Evolutionary conservation across 1,140 invertebrate species (phyloP).

Genomic region (Goniozus legneri): DNA sequence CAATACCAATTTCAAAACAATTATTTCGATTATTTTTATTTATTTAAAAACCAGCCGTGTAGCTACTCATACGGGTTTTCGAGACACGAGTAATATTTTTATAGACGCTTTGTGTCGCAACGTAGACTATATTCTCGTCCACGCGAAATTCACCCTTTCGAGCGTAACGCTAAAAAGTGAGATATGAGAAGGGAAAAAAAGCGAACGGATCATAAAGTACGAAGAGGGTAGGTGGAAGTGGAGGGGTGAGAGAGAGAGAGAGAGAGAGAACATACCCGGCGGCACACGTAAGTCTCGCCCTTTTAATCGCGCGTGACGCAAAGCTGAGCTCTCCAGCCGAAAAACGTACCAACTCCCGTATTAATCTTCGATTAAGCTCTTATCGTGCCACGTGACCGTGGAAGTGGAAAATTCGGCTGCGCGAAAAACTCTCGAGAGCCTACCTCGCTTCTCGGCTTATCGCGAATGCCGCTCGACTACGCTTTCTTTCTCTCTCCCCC

Average conservation of each 20-base stretch:
- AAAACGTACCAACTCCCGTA: constrained; percentile 28
- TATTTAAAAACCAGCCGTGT: too few species aligned
- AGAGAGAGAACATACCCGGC: constrained; percentile 9
- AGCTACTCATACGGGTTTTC: too few species aligned
- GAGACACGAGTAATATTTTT: too few species aligned
- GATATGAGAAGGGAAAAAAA: too few species aligned
- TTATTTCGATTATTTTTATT: too few species aligned
- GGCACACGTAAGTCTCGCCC: constrained; percentile 21
- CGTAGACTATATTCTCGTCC: not conserved
- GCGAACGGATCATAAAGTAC: too few species aligned
- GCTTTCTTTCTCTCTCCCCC: constrained; percentile 1
- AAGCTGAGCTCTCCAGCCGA: constrained; percentile 16
- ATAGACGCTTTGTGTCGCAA: too few species aligned
- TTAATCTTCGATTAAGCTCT: constrained; percentile 40
- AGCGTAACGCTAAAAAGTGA: not conserved
- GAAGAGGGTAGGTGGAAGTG: too few species aligned
- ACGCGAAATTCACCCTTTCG: not conserved
- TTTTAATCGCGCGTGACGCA: constrained; percentile 32
- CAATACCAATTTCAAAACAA: too few species aligned
- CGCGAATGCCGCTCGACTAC: constrained; percentile 7
- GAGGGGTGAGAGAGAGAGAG: constrained; percentile 1
- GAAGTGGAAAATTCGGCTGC: constrained; percentile 28
- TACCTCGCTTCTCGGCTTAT: too few species aligned
- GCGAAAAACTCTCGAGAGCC: constrained; percentile 22
- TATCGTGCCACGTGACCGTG: constrained; percentile 23